A percentile compares a stretch with the other conserved stretches of the same genome.
phyloP scores from a whole-genome alignment of 2,888 invertebrate genomes.

The Rhaphigaster nebulosa region DNA sequence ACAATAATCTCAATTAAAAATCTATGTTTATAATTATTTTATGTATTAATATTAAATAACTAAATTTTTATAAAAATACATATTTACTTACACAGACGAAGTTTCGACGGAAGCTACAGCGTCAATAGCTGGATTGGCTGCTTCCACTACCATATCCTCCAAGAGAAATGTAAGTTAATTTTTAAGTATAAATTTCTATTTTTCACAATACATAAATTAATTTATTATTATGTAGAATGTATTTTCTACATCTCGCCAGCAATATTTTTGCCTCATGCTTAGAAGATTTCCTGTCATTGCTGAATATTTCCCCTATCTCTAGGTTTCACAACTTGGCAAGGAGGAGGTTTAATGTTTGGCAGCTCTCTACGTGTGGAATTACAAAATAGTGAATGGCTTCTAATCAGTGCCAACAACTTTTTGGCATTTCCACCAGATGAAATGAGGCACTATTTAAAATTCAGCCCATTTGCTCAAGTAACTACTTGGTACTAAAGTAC shows the following conservation, averaged over 20 bases:
- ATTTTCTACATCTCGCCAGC: too few relatives aligned
- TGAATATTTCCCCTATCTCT: too few relatives aligned
- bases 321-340: not conserved
- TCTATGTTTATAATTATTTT: too few relatives aligned
- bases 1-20: too few relatives aligned
- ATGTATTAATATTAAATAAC: not conserved
- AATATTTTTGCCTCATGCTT: too few relatives aligned
- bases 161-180: constrained; percentile 7
- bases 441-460: not conserved
- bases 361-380: not conserved
- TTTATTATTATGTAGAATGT: too few relatives aligned
- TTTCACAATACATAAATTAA: not conserved
- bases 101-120: not conserved
- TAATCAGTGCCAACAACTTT: not conserved
- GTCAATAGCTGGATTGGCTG: not conserved
- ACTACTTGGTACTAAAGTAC: too few relatives aligned
- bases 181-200: not conserved
- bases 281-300: too few relatives aligned
- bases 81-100: not conserved
- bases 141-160: not conserved
- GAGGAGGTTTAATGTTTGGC: not conserved
- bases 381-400: not conserved
- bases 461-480: not conserved
- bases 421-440: not conserved
- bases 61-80: not conserved